These are phyloP conservation scores for Cheilosia urbana DNA, from an alignment of 2,888 invertebrate genomes.

Conservation along the genomic window DNA sequence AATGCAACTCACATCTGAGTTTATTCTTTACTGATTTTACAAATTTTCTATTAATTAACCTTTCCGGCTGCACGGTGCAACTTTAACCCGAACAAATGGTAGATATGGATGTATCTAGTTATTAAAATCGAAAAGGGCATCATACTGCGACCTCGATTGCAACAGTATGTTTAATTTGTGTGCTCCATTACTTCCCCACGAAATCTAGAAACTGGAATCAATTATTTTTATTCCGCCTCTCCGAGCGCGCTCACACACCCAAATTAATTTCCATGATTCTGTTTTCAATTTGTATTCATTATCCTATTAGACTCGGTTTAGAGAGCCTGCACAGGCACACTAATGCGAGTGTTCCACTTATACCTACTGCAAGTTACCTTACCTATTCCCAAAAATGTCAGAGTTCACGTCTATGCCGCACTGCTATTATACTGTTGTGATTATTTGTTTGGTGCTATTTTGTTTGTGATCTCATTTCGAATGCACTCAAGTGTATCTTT, in stretches of 20 bases:
- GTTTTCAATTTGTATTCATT: conserved; percentile 29
- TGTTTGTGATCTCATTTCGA: conserved; percentile 37
- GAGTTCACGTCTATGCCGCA: conserved; percentile 11
- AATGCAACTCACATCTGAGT: neutral
- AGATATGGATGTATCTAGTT: neutral
- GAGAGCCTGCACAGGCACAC: conserved; percentile 10
- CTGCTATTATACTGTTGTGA: neutral
- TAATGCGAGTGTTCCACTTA: neutral
- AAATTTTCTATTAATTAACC: too few relatives aligned
- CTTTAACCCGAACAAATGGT: too few relatives aligned
- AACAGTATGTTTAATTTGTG: neutral
- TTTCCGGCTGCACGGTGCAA: too few relatives aligned
- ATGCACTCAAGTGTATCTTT: conserved; percentile 39
- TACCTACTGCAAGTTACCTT: neutral
- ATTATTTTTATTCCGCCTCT: conserved; percentile 13
- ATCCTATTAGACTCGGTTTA: conserved; percentile 30
- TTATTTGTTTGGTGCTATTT: conserved; percentile 14
- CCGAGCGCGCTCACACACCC: neutral
- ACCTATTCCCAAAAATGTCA: conserved; percentile 7
- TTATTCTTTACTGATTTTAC: too few relatives aligned
- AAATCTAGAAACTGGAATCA: conserved; percentile 1
- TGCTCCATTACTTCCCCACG: neutral
- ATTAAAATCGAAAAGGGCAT: neutral
- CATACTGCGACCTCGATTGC: conserved; percentile 1
- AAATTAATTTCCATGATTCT: conserved; percentile 28